Percentiles rank a stretch among this genome's conserved stretches.
phyloP scores from a whole-genome alignment of 2,797 vertebrate species.

The Myripristis murdjan region DNA sequence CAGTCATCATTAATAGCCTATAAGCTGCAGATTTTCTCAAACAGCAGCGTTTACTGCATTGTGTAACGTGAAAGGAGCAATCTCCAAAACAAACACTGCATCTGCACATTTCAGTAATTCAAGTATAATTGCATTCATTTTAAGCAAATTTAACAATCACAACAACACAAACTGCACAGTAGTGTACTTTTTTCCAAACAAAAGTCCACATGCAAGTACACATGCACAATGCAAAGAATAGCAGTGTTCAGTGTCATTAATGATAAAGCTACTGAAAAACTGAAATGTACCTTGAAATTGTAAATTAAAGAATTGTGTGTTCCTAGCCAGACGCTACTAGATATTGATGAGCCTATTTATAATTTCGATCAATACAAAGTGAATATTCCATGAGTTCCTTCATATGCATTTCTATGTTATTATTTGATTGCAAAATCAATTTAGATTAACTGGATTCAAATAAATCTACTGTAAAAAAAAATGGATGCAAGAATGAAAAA shows the following conservation, averaged over 20 bases:
- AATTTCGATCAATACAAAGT: constrained; percentile 57
- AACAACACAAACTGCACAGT: not conserved
- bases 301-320: not conserved
- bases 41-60: constrained; percentile 22
- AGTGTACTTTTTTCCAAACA: constrained; percentile 8
- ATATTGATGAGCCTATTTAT: constrained; percentile 52
- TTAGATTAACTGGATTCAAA: constrained; percentile 67
- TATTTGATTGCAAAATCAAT: constrained; percentile 61
- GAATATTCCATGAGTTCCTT: constrained; percentile 40
- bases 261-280: not conserved
- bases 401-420: constrained; percentile 44
- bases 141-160: not conserved
- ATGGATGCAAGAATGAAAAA: constrained; percentile 55
- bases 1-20: constrained; percentile 46
- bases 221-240: not conserved
- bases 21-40: constrained; percentile 7
- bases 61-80: constrained; percentile 24
- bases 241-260: not conserved
- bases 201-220: not conserved
- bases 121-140: constrained; percentile 4
- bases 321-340: constrained; percentile 11
- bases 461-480: constrained; percentile 59
- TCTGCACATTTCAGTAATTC: constrained; percentile 20
- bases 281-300: constrained; percentile 1
- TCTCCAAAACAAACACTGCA: constrained; percentile 32